Conservation (phyloP, 2,888 invertebrate genomes). For the Globia sparganii region DNA sequence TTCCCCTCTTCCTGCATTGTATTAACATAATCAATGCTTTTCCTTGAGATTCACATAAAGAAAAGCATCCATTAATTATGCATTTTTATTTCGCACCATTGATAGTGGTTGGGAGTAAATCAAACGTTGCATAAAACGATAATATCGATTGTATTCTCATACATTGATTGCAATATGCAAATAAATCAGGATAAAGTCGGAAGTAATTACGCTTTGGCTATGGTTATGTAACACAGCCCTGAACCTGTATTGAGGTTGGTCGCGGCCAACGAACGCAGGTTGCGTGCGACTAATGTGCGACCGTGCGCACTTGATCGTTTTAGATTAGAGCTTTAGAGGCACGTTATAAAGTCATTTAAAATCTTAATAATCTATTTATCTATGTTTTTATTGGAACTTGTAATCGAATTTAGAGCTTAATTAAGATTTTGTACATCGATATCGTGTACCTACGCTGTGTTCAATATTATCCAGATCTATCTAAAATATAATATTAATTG, state of each 20-base stretch:
- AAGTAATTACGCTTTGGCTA: constrained; percentile 79
- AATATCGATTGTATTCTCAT: constrained; percentile 54
- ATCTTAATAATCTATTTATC: constrained; percentile 48
- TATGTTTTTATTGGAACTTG: constrained; percentile 29
- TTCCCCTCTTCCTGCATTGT: constrained; percentile 36
- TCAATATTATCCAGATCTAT: constrained; percentile 7
- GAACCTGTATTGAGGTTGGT: constrained; percentile 81
- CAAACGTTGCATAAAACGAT: constrained; percentile 46
- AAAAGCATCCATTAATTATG: constrained; percentile 26
- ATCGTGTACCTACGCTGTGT: constrained; percentile 14
- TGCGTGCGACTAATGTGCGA: constrained; percentile 68
- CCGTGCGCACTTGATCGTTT: constrained; percentile 71
- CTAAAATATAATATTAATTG: constrained; percentile 21
- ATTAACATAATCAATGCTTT: constrained; percentile 55
- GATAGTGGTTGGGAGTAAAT: constrained; percentile 14
- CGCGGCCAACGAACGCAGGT: constrained; percentile 79
- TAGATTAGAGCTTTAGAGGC: constrained; percentile 44
- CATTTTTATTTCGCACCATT: constrained; percentile 45
- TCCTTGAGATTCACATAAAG: constrained; percentile 49
- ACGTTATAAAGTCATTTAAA: constrained; percentile 56
- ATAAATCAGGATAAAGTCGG: constrained; percentile 77
- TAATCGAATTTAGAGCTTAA: constrained; percentile 47
- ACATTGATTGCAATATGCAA: constrained; percentile 68
- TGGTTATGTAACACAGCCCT: constrained; percentile 77
- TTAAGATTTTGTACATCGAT: constrained; percentile 48